Conservation (phyloP, 92 coral and sea anemone species). For the Muricea muricata region DNA sequence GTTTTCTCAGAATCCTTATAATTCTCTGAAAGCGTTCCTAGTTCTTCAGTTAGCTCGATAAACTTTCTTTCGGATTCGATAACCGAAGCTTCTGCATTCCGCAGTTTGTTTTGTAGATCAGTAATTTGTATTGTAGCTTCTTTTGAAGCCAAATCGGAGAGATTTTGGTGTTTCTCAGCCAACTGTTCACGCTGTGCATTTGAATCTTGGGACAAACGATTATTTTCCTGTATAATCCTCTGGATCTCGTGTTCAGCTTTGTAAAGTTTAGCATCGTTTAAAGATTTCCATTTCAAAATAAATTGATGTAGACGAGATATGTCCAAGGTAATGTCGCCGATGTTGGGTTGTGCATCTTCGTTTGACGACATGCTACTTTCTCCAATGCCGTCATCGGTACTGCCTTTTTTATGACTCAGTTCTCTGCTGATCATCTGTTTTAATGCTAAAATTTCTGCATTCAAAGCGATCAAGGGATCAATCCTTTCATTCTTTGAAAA, state of each 20-base stretch:
- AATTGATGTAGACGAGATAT: conserved; percentile 85
- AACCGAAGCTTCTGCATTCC: conserved; percentile 67
- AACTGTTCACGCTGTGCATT: conserved; percentile 79
- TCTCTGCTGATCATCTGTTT: conserved; percentile 68
- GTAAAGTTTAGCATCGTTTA: conserved; percentile 60
- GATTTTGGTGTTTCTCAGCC: conserved; percentile 74
- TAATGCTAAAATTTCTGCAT: conserved; percentile 78
- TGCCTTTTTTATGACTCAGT: conserved; percentile 33
- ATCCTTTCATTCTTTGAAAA: conserved; percentile 87
- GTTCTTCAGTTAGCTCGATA: conserved; percentile 62
- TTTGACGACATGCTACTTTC: conserved; percentile 69
- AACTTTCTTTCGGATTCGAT: conserved; percentile 76
- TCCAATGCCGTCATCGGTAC: conserved; percentile 51
- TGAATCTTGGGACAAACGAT: conserved; percentile 77
- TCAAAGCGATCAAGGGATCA: conserved; percentile 82
- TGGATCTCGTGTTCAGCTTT: conserved; percentile 67
- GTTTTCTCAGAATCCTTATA: conserved; percentile 77
- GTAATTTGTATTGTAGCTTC: conserved; percentile 67
- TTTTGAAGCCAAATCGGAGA: conserved; percentile 74
- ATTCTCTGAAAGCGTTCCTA: conserved; percentile 59
- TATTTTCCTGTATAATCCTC: conserved; percentile 78
- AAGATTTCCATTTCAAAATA: conserved; percentile 83
- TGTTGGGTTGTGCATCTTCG: conserved; percentile 65
- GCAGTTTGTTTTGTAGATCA: conserved; percentile 69
- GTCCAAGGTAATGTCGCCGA: conserved; percentile 82